Conservation (phyloP, 2,113 vertebrate genomes). For the Eptesicus fuscus region DNA sequence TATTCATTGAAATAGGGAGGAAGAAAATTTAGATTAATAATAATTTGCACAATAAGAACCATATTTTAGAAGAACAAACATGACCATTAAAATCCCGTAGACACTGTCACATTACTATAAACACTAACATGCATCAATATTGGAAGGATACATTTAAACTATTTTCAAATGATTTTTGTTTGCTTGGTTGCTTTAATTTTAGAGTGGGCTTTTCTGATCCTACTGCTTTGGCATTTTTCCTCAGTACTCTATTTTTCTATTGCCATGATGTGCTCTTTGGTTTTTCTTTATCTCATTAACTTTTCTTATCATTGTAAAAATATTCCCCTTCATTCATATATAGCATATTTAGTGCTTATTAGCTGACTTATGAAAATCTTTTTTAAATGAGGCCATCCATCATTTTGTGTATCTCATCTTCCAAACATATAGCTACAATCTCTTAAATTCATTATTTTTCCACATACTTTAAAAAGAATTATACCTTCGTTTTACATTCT, state of each 20-base stretch:
- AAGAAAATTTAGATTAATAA: not conserved
- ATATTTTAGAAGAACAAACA: not conserved
- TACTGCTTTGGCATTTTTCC: not conserved
- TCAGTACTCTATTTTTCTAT: not conserved
- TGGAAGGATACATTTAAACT: not conserved
- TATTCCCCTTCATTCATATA: not conserved
- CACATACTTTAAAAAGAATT: not conserved
- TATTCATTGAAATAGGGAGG: not conserved
- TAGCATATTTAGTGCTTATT: not conserved
- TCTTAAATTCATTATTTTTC: not conserved
- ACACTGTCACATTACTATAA: not conserved
- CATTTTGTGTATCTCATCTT: not conserved
- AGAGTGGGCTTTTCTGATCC: not conserved
- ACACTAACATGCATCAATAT: not conserved
- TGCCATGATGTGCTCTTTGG: not conserved
- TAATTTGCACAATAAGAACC: not conserved
- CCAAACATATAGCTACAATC: not conserved
- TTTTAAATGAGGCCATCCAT: not conserved
- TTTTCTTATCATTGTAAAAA: not conserved
- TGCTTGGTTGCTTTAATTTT: not conserved
- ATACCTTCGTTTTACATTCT: not conserved
- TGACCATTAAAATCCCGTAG: not conserved
- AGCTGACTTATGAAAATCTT: not conserved
- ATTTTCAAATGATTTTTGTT: not conserved
- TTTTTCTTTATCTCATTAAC: not conserved